Evolutionary conservation across 1,140 invertebrate genomes (phyloP), one percentile per base, ranked within the genome.

Genomic region (Trichonephila clavata): DNA sequence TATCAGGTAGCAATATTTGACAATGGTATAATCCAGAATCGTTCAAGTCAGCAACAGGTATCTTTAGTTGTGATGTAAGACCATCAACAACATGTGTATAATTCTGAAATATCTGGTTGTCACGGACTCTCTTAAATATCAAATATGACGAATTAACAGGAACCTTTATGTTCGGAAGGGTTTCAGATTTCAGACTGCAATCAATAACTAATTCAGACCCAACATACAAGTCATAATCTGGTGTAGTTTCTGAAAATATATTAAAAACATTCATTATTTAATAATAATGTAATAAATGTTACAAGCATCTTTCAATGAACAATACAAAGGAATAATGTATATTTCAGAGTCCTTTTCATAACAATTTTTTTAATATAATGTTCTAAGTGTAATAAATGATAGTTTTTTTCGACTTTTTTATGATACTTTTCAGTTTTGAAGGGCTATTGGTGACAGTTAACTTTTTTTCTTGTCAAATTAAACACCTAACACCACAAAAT

Each of bases 1-100:
- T 65, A 24, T 90, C 59, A 68, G 87, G 93, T 18, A 77, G 14
- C 18, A 39, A 50, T 10, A 94, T 81, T 43, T n/a, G 61, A 27
- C 94, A 94, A 32, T 89, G 50, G 86, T 94, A 94, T 1, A 93
- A 13, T n/a, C 94, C 94, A 60, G 86, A 83, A 71, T 94, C 86
- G 27, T 84, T 43, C 20, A 63, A 32, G 20, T 39, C n/a, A 27
- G 90, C 90, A 61, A 65, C 61, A 4, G 83, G 83, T 43, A 93
- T 89, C 21, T 16, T 32, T 39, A 94, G 50, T 50, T 84, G 94
- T 27, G 90, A 27, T 6, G 59, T 92, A 4, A 43, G 71, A 60
- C 27, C 14, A 77, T 89, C 63, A 43, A 93, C 39, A 32, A 50
- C 21, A 39, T 86, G n/a, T 6, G 83, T 86, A 83, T 68, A 61